Evolutionary conservation across 2,888 invertebrate species (phyloP).

Genomic region (Platycheirus rosarum): DNA sequence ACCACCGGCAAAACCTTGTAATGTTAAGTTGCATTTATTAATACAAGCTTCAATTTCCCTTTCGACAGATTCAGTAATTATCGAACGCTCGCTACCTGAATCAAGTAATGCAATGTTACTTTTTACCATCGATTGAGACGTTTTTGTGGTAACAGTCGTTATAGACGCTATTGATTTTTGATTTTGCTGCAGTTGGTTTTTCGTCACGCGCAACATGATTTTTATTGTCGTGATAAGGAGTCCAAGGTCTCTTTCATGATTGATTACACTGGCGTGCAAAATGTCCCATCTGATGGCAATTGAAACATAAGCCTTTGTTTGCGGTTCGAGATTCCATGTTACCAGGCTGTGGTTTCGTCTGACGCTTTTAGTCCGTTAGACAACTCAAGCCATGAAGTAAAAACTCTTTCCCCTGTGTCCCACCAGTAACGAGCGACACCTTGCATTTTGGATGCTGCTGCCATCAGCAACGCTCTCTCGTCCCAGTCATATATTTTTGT

Average conservation of each 20-base stretch:
- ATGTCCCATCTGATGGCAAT: conserved; percentile 26
- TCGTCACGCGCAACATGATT: background rate
- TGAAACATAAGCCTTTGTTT: background rate
- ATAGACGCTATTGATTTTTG: too few relatives aligned
- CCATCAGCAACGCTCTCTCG: conserved; percentile 12
- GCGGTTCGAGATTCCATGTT: background rate
- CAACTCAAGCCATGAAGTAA: conserved; percentile 1
- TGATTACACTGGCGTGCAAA: conserved; percentile 9
- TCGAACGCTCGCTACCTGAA: conserved; percentile 29
- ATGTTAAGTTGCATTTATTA: background rate
- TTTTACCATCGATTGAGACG: conserved; percentile 13
- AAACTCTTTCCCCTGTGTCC: conserved; percentile 1
- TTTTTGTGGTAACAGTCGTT: conserved; percentile 32
- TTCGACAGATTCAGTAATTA: conserved; percentile 10
- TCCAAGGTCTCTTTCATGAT: conserved; percentile 7
- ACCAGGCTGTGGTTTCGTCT: too few relatives aligned
- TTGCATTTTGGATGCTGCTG: conserved; percentile 19
- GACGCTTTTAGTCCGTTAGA: background rate
- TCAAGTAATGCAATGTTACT: conserved; percentile 14
- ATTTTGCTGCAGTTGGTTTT: too few relatives aligned
- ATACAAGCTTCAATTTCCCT: background rate
- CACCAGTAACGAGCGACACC: conserved; percentile 32
- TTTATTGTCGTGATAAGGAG: background rate
- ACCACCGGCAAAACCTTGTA: conserved; percentile 39
- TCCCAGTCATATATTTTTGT: conserved; percentile 10